A percentile compares a stretch with the other conserved stretches of the same genome.
Evolutionary conservation across 2,797 vertebrate genomes (phyloP).

Genomic region (Microctenopoma stevenorrisi): DNA sequence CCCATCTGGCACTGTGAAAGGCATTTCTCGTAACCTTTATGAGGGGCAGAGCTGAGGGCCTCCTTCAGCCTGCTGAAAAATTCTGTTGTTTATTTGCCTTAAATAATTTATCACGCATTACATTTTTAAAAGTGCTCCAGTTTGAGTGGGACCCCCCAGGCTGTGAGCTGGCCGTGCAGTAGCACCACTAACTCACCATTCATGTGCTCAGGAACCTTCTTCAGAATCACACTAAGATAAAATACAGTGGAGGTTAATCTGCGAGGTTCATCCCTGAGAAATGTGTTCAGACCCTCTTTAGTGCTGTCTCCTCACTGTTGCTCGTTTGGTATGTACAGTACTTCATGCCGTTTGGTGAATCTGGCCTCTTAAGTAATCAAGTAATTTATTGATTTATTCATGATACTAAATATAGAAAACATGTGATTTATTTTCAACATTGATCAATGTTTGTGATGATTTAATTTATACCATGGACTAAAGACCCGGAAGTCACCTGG

Average conservation of each 20-base stretch:
- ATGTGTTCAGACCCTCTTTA: too few relatives aligned
- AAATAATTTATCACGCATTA: constrained; percentile 70
- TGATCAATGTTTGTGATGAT: too few relatives aligned
- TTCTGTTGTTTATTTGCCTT: constrained; percentile 68
- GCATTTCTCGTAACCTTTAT: constrained; percentile 37
- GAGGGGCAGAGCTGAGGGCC: constrained; percentile 40
- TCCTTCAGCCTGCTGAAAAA: constrained; percentile 67
- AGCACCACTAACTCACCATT: constrained; percentile 44
- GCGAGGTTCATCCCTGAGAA: too few relatives aligned
- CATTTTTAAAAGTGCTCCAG: constrained; percentile 69
- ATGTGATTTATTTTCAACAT: too few relatives aligned
- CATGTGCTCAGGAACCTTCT: constrained; percentile 20
- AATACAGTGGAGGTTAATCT: constrained; percentile 15
- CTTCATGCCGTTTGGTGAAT: too few relatives aligned
- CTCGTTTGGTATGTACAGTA: too few relatives aligned
- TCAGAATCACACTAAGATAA: constrained; percentile 15
- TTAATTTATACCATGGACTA: too few relatives aligned
- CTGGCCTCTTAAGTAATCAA: too few relatives aligned
- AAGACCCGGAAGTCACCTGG: too few relatives aligned
- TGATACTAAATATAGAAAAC: too few relatives aligned
- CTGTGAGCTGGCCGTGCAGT: constrained; percentile 49
- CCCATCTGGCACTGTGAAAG: constrained; percentile 10
- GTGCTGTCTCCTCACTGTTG: too few relatives aligned
- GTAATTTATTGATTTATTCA: too few relatives aligned
- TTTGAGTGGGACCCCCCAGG: constrained; percentile 37